These are phyloP conservation scores for Caenorhabditis angaria DNA, from an alignment of 2,888 invertebrate genomes.

Conservation along the genomic window DNA sequence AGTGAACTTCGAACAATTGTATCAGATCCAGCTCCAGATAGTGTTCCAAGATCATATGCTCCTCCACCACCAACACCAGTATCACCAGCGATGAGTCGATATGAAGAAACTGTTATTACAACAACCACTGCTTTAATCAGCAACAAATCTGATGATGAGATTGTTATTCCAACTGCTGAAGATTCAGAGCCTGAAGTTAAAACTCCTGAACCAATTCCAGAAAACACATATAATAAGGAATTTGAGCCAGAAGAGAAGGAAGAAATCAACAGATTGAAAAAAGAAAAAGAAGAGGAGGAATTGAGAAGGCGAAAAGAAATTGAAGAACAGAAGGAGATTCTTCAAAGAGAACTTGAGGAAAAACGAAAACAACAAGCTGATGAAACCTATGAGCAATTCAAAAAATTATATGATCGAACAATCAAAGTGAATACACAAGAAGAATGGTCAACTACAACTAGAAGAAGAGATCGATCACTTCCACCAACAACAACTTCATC, in stretches of 20 bases:
- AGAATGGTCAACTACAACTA: conserved; percentile 34
- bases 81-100: conserved; percentile 8
- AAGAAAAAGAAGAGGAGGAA: background rate
- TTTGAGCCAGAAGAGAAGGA: conserved; percentile 2
- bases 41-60: conserved; percentile 12
- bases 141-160: background rate
- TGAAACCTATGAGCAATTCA: background rate
- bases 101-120: background rate
- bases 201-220: background rate
- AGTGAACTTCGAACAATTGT: background rate
- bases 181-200: background rate
- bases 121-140: background rate
- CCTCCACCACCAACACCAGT: conserved; percentile 16
- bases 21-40: conserved; percentile 15
- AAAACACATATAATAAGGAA: background rate
- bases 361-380: background rate
- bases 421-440: conserved; percentile 38
- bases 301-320: background rate
- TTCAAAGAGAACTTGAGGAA: conserved; percentile 4
- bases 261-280: background rate
- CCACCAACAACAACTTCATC: conserved; percentile 8
- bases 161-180: background rate
- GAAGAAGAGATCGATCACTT: conserved; percentile 19
- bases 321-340: background rate
- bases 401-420: conserved; percentile 19